Base-by-base conservation (phyloP, 2,888 invertebrate species). In the Nesidiocoris tenuis region DNA sequence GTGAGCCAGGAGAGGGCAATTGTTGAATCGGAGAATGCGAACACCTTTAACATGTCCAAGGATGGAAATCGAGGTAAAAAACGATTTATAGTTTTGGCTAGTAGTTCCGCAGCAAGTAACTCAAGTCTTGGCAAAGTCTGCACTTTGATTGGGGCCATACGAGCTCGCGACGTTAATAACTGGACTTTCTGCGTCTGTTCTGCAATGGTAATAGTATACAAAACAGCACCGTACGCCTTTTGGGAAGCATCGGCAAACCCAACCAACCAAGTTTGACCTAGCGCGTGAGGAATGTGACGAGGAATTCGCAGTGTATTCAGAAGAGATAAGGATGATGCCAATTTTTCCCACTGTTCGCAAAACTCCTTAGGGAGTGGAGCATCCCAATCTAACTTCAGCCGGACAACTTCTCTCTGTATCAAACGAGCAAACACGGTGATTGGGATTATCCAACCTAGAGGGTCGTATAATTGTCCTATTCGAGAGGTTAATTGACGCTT, bases 401-500 rank as follows among this genome's bases (percentile, higher is more conserved):
- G 70, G 22, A 19, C 5, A 21, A 70, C 16, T 7, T 39, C 12
- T 17, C n/a, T 57, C 59, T 19, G 18, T 7, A 70, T 57, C n/a
- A 59, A 2, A 17, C 57, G 57, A 5, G 63, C 54, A 1, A 39
- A 18, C n/a, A 72, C 61, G 5, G 25, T 17, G 19, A 72, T 63
- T 2, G 63, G 63, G 2, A 24, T 1, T 7, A 72, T n/a, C 59
- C 59, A 54, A 5, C 72, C 39, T 18, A 57, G n/a, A 19, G 72
- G 63, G 25, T 72, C 71, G 61, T 59, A 71, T 22, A 71, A 16
- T 17, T 71, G 55, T 1, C 56, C 55, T 5, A 71, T 25, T 19
- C 63, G 61, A 12, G 72, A 72, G 25, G 61, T 39, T 19, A 72
- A 18, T 25, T 61, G 18, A 2, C 63, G 17, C 24, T 72, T 72